Evolutionary conservation across 2,113 vertebrate species (phyloP).

Genomic region (Oryzias melastigma): DNA sequence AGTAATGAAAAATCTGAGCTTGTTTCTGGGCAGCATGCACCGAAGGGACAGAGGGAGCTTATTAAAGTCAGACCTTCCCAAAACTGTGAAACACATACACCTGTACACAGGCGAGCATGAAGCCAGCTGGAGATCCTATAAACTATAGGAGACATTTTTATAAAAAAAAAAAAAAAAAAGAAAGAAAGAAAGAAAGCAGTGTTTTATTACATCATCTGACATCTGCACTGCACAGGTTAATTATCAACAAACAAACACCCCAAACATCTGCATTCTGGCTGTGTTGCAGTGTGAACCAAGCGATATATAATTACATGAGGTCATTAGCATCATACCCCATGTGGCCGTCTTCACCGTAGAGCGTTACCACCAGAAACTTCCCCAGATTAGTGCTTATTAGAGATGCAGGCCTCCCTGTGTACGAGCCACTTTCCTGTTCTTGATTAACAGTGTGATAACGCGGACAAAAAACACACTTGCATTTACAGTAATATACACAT

Average conservation of each 20-base stretch:
- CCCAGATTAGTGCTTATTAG: slow-evolving; percentile 56
- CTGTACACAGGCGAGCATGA: slow-evolving; percentile 35
- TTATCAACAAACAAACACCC: slow-evolving; percentile 45
- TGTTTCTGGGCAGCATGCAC: slow-evolving; percentile 52
- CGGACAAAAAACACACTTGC: slow-evolving; percentile 10
- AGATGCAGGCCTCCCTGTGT: slow-evolving; percentile 25
- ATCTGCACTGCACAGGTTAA: slow-evolving; percentile 46
- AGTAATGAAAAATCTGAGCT: slow-evolving; percentile 50
- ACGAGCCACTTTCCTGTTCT: slow-evolving; percentile 62
- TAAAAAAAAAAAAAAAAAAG: background rate
- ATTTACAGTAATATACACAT: slow-evolving; percentile 29
- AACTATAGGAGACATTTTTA: slow-evolving; percentile 22
- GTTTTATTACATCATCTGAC: slow-evolving; percentile 39
- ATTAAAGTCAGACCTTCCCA: slow-evolving; percentile 46
- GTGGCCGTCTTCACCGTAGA: background rate
- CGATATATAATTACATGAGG: slow-evolving; percentile 37
- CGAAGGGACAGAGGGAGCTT: slow-evolving; percentile 54
- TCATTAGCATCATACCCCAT: slow-evolving; percentile 16
- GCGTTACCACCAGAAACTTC: slow-evolving; percentile 14
- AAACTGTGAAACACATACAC: slow-evolving; percentile 21
- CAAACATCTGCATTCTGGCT: slow-evolving; percentile 35
- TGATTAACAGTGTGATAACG: slow-evolving; percentile 62
- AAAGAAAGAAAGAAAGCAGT: slow-evolving; percentile 10
- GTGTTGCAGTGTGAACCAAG: slow-evolving; percentile 32
- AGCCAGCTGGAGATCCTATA: slow-evolving; percentile 42